These are phyloP conservation scores for Melanostoma mellinum DNA, from an alignment of 2,888 invertebrate species.

Conservation along the genomic window DNA sequence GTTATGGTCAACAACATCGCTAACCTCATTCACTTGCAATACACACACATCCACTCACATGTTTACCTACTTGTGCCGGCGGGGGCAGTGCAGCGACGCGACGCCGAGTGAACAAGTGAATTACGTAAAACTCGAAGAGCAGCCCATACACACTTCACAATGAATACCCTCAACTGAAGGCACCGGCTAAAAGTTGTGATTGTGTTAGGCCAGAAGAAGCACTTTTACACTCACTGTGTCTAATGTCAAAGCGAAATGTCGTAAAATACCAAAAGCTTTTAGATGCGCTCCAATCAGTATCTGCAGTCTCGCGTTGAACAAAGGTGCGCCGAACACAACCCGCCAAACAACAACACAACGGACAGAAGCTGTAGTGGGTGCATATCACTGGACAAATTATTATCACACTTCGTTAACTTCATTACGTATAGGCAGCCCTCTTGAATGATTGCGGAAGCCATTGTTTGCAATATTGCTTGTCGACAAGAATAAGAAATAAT, in stretches of 20 bases:
- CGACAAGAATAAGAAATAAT: conserved; percentile 56
- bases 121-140: conserved; percentile 56
- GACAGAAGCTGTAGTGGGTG: conserved; percentile 20
- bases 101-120: conserved; percentile 16
- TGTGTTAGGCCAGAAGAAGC: conserved; percentile 35
- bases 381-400: conserved; percentile 58
- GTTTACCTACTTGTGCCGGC: conserved; percentile 32
- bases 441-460: conserved; percentile 58
- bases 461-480: conserved; percentile 45
- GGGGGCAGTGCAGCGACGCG: not conserved
- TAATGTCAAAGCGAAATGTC: conserved; percentile 71
- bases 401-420: conserved; percentile 65
- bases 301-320: conserved; percentile 15
- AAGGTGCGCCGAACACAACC: conserved; percentile 47
- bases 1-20: conserved; percentile 70
- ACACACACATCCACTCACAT: conserved; percentile 22
- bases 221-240: conserved; percentile 36
- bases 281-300: conserved; percentile 6
- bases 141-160: not conserved
- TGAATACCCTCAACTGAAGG: conserved; percentile 18
- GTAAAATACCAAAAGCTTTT: conserved; percentile 66
- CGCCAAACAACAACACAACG: conserved; percentile 1
- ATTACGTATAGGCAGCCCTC: conserved; percentile 44
- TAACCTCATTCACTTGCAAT: conserved; percentile 64
- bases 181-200: conserved; percentile 7